phyloP scores from a whole-genome alignment of 2,888 invertebrate species.

The Lepeophtheirus nordmannii region DNA sequence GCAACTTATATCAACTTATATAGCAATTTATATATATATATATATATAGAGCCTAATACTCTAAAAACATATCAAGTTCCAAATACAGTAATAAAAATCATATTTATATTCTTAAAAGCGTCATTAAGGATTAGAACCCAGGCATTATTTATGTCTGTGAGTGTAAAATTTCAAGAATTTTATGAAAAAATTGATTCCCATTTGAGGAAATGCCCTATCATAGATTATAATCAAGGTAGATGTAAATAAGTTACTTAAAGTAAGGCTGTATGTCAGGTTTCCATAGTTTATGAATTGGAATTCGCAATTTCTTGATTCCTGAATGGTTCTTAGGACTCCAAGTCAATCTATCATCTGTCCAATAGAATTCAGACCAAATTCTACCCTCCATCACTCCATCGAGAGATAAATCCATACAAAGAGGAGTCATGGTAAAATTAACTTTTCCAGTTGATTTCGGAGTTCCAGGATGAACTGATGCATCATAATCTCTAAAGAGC shows the following conservation, averaged over 20 bases:
- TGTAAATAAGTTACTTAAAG: not conserved
- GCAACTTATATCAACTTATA: no score
- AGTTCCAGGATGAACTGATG: not conserved
- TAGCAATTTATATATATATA: no score
- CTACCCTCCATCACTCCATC: not conserved
- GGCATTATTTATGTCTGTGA: no score
- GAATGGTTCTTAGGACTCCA: not conserved
- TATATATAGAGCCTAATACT: no score
- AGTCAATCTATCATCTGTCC: not conserved
- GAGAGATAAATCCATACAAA: not conserved
- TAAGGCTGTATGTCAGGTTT: not conserved
- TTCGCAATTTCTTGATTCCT: not conserved
- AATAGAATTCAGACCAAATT: not conserved
- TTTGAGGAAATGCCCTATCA: no score
- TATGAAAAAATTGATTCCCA: no score
- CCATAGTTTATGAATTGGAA: not conserved
- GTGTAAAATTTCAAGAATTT: no score
- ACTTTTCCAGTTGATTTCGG: not conserved
- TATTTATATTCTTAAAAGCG: no score
- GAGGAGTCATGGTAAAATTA: not conserved
- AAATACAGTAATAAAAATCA: no score
- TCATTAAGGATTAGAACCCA: no score
- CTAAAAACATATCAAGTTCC: no score
- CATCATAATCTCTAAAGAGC: not conserved
- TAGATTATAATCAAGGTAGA: no score